Evolutionary conservation across 2,888 invertebrate genomes (phyloP).

Genomic region (Luperina testacea): DNA sequence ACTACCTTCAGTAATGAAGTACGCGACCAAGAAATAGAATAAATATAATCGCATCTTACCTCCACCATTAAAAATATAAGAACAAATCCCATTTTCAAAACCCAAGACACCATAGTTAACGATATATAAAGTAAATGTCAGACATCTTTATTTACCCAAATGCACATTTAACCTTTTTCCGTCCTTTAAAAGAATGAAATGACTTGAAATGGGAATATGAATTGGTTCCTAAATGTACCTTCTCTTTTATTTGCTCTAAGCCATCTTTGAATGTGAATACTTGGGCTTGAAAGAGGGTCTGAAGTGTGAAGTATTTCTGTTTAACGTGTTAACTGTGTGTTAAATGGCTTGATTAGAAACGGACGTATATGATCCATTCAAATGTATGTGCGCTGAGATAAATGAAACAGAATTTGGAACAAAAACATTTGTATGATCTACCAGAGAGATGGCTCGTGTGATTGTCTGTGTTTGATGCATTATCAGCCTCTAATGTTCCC

Average conservation of each 20-base stretch:
- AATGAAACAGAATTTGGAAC: background rate
- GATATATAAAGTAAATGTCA: background rate
- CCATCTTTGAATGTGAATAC: constrained; percentile 4
- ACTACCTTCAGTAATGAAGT: background rate
- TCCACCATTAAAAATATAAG: background rate
- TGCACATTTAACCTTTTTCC: constrained; percentile 26
- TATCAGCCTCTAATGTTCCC: too few species aligned
- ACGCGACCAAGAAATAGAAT: background rate
- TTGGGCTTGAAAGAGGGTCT: background rate
- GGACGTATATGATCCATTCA: background rate
- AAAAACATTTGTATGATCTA: background rate
- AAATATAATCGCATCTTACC: background rate
- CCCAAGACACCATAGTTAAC: too few species aligned
- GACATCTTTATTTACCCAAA: constrained; percentile 18
- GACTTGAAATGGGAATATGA: constrained; percentile 10
- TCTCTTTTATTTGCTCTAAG: constrained; percentile 21
- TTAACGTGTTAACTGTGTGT: background rate
- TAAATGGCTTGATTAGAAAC: background rate
- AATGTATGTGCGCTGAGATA: background rate
- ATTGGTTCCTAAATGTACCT: constrained; percentile 6
- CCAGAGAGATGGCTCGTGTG: background rate
- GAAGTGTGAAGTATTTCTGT: constrained; percentile 1
- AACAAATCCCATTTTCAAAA: background rate
- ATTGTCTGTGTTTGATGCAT: background rate
- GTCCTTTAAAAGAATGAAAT: constrained; percentile 12